These are phyloP conservation scores for Trissolcus brochymenae DNA, from an alignment of 2,888 invertebrate species.

Conservation along the genomic window DNA sequence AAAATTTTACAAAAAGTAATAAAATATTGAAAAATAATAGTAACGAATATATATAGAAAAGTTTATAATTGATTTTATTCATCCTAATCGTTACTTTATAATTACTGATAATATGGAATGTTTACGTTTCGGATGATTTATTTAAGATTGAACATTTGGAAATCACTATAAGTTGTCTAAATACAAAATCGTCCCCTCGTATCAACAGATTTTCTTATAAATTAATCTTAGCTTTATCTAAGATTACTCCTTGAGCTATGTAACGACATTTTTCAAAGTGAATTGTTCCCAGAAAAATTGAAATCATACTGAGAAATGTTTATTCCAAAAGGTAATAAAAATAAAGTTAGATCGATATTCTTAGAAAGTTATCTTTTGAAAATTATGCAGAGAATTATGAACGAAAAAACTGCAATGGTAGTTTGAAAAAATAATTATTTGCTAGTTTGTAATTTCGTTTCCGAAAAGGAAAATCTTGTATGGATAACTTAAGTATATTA, in stretches of 20 bases:
- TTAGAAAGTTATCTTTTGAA: conserved; percentile 20
- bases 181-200: not conserved
- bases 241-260: conserved; percentile 10
- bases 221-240: conserved; percentile 3
- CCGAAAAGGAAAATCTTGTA: no score
- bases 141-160: not conserved
- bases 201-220: not conserved
- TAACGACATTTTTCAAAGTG: conserved; percentile 5
- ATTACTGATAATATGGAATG: not conserved
- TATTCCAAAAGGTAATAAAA: conserved; percentile 24
- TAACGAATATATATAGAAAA: not conserved
- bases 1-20: conserved; percentile 1
- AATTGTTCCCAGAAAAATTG: conserved; percentile 28
- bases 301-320: conserved; percentile 15
- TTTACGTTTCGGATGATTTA: not conserved
- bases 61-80: not conserved
- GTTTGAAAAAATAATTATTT: no score
- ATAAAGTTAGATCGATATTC: conserved; percentile 18
- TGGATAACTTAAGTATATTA: no score
- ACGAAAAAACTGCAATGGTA: no score
- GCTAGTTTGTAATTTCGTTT: no score
- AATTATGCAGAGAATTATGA: no score
- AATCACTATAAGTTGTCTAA: not conserved
- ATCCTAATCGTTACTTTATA: not conserved
- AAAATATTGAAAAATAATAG: not conserved